phyloP scores from a whole-genome alignment of 1,140 invertebrate species.

The Panonychus citri region DNA sequence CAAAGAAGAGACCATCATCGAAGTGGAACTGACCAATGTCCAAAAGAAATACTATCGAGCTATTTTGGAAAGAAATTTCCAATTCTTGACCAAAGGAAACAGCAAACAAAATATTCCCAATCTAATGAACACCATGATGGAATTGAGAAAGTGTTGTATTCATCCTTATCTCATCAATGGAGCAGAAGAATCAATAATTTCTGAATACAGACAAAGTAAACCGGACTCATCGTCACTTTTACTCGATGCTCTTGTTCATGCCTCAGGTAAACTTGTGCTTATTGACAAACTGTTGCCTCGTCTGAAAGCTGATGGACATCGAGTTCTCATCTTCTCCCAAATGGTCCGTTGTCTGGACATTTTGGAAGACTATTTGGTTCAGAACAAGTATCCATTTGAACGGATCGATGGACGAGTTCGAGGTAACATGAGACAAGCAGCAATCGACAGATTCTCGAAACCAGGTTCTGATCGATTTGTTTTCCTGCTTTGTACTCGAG shows the following conservation, averaged over 20 bases:
- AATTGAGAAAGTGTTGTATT: conserved; percentile 95
- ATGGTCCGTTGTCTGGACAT: conserved; percentile 99
- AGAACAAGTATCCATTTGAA: conserved; percentile 76
- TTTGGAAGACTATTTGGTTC: conserved; percentile 87
- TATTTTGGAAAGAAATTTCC: conserved; percentile 94
- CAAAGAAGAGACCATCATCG: conserved; percentile 98
- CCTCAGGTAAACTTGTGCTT: conserved; percentile 95
- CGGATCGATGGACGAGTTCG: conserved; percentile 92
- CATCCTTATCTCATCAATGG: conserved; percentile 94
- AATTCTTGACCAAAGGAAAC: conserved; percentile 85
- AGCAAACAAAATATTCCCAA: conserved; percentile 86
- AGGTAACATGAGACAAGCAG: conserved; percentile 89
- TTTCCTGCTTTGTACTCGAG: conserved; percentile 90
- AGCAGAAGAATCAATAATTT: conserved; percentile 92
- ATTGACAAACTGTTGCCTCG: conserved; percentile 95
- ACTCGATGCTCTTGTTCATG: conserved; percentile 54
- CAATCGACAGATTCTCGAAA: conserved; percentile 91
- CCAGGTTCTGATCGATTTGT: conserved; percentile 88
- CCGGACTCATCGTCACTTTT: conserved; percentile 30
- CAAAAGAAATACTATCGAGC: conserved; percentile 99
- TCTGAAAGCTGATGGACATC: conserved; percentile 78
- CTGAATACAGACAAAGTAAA: conserved; percentile 50
- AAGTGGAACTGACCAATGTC: conserved; percentile 95
- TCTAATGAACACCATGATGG: conserved; percentile 99
- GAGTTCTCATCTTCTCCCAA: conserved; percentile 94